Base-by-base conservation (phyloP, 2,888 invertebrate genomes). In the Lithodes maja region DNA sequence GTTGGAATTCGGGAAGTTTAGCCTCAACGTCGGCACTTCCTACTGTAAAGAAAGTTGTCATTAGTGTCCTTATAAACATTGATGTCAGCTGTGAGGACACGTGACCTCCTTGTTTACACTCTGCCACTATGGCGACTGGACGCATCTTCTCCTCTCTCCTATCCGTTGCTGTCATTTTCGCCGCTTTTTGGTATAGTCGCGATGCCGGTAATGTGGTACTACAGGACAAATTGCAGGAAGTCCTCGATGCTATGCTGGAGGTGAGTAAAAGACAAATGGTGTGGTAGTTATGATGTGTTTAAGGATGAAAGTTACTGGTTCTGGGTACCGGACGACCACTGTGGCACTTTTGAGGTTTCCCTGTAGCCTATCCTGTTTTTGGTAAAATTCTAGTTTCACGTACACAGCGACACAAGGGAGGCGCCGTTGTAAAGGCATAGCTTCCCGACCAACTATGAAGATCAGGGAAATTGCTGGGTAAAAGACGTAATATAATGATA, bases 211-310 rank as follows among this genome's bases (percentile, higher is more conserved):
- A 69, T 50, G 55, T 33, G 1, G 49, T 83, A 7, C 54, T 87
- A 17, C 52, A 83, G 15, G n/a, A 78, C 50, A 12, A 77, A n/a
- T 69, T 87, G 5, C 78, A 83, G 49, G 68, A 87, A 2, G 87
- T 87, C 9, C 78, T 87, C 1, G 68, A 87, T n/a, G 87, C 87
- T 53, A 87, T 87, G 87, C 49, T 87, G 9, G 83, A 87, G 87
- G 87, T 87, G 55, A 77, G 74, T 9, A 49, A 69, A 50, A n/a
- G 33, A 33, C 33, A 33, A 33, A 33, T 33, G 33, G 33, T 33
- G 33, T 33, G 33, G 33, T 33, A 33, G 33, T 33, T 33, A 33
- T 33, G 33, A 33, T 33, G 33, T 33, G 33, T 33, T 33, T 33
- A 0, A 33, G 9, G 15, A 7, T 68, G 7, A 68, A 12, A 68